Conservation (phyloP, 35 echinoderm and acorn worm species). For the Stichopus chloronotus region DNA sequence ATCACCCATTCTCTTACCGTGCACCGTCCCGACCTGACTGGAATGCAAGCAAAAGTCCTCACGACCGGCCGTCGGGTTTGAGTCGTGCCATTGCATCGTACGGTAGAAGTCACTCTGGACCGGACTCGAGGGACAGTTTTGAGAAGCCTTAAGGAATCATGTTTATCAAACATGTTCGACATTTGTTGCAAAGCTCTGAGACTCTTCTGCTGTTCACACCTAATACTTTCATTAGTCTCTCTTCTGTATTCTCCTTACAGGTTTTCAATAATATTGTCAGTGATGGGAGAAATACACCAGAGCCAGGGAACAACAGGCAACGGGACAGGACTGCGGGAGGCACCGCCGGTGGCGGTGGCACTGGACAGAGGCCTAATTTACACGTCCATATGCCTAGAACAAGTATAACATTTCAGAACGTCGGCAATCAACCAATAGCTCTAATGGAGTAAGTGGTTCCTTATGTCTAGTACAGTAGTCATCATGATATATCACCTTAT, state of each 20-base stretch:
- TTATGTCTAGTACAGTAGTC: neutral
- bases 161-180: too few species aligned
- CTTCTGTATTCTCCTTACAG: neutral
- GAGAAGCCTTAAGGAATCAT: too few species aligned
- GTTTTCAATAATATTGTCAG: neutral
- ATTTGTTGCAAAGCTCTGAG: too few species aligned
- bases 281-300: neutral
- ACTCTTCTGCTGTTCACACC: too few species aligned
- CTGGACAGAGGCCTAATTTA: slow-evolving; percentile 28
- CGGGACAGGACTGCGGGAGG: neutral
- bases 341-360: neutral
- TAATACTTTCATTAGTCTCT: neutral
- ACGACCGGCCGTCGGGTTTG: too few species aligned
- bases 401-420: slow-evolving; percentile 49
- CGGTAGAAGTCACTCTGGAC: too few species aligned
- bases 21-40: too few species aligned
- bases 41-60: too few species aligned
- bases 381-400: slow-evolving; percentile 31
- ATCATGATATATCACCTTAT: too few species aligned
- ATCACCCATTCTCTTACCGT: too few species aligned
- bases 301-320: slow-evolving; percentile 24
- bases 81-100: too few species aligned
- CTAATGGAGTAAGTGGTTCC: slow-evolving; percentile 29
- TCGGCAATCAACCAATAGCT: slow-evolving; percentile 53
- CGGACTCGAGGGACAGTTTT: too few species aligned